phyloP scores from a whole-genome alignment of 2,888 invertebrate species.

The Chrysina gloriosa region DNA sequence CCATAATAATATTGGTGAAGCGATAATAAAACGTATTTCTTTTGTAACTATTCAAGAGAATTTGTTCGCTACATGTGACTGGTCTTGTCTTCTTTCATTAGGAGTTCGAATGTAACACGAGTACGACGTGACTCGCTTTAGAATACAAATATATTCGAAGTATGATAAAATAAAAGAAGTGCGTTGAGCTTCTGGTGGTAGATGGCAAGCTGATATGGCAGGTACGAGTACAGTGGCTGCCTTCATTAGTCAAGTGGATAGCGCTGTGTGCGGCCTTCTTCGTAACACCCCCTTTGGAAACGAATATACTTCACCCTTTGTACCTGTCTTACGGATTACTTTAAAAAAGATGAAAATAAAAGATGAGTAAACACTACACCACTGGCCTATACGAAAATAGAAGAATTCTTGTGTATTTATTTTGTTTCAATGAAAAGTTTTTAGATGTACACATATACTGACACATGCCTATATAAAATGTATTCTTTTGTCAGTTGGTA shows the following conservation, averaged over 20 bases:
- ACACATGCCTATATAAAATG: slow-evolving; percentile 18
- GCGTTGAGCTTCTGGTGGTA: slow-evolving; percentile 53
- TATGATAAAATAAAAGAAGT: slow-evolving; percentile 50
- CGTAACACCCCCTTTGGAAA: slow-evolving; percentile 42
- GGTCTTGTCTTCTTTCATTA: slow-evolving; percentile 16
- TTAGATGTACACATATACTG: slow-evolving; percentile 10
- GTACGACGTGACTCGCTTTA: slow-evolving; percentile 35
- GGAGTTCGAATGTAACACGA: slow-evolving; percentile 19
- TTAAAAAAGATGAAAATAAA: slow-evolving; percentile 41
- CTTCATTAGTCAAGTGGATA: slow-evolving; percentile 54
- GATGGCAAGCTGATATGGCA: slow-evolving; percentile 54
- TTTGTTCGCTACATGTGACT: slow-evolving; percentile 15
- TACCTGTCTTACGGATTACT: slow-evolving; percentile 44
- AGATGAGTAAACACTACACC: slow-evolving; percentile 41
- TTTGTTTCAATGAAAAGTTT: slow-evolving; percentile 33
- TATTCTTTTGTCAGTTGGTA: slow-evolving; percentile 23
- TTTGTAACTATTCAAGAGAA: slow-evolving; percentile 1
- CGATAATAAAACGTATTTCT: background rate
- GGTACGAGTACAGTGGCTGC: slow-evolving; percentile 55
- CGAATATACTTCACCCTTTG: slow-evolving; percentile 42
- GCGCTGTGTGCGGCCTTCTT: slow-evolving; percentile 53
- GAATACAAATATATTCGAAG: slow-evolving; percentile 40
- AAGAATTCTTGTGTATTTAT: slow-evolving; percentile 31
- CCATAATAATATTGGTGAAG: slow-evolving; percentile 8
- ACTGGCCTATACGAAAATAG: slow-evolving; percentile 32